phyloP scores from a whole-genome alignment of 2,113 vertebrate species.

The Pristiophorus japonicus region DNA sequence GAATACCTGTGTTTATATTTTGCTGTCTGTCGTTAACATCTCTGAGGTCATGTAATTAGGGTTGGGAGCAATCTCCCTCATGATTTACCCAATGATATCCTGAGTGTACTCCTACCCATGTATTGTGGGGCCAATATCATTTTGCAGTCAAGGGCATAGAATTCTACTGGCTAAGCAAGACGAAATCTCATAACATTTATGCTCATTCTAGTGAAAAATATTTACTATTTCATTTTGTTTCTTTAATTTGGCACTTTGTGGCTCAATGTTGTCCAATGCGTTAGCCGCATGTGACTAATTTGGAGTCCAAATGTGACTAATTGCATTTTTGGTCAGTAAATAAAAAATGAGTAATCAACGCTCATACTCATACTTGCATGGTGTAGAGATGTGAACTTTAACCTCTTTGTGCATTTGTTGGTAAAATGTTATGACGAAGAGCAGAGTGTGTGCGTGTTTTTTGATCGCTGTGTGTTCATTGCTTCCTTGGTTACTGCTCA shows the following conservation, averaged over 20 bases:
- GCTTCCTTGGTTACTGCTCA: no score
- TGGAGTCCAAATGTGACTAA: no score
- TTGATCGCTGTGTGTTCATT: no score
- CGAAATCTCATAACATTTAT: not conserved
- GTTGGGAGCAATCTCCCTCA: not conserved
- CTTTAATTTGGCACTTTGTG: not conserved
- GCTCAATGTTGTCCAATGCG: not conserved
- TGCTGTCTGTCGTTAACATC: not conserved
- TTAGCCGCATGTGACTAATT: no score
- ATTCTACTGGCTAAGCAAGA: not conserved
- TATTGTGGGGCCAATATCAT: not conserved
- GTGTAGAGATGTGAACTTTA: no score
- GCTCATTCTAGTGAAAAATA: no score
- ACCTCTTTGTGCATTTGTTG: no score
- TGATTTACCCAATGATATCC: not conserved
- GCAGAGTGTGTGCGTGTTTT: no score
- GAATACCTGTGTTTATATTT: not conserved
- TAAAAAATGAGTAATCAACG: no score
- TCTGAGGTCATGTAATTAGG: not conserved
- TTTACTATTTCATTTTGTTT: not conserved
- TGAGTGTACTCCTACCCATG: not conserved
- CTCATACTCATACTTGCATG: no score
- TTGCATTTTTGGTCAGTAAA: no score
- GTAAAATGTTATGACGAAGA: no score
- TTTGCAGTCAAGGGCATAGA: not conserved